Evolutionary conservation across 2,113 vertebrate genomes (phyloP).

Genomic region (Cebidichthys violaceus): DNA sequence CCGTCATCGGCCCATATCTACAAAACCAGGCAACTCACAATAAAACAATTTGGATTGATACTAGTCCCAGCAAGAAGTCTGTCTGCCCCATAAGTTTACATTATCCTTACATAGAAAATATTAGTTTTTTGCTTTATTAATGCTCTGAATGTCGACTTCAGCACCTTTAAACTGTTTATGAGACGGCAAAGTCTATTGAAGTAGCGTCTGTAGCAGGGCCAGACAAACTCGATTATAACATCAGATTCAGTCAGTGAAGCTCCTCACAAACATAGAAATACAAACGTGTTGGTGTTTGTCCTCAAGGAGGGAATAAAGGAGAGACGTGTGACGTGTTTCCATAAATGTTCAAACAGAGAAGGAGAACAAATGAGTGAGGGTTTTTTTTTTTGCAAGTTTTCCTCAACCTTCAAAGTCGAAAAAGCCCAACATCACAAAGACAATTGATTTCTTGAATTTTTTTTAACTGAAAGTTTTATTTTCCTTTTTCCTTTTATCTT

Average conservation of each 20-base stretch:
- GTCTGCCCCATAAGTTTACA: no score
- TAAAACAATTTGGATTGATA: no score
- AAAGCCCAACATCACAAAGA: not conserved
- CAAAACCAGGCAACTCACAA: no score
- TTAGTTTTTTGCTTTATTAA: no score
- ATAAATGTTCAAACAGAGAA: constrained; percentile 1
- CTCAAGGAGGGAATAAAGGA: not conserved
- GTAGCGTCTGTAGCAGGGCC: not conserved
- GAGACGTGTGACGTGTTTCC: not conserved
- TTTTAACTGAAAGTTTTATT: not conserved
- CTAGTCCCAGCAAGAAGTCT: not conserved
- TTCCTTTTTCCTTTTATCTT: not conserved
- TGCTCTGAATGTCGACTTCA: no score
- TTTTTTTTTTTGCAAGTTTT: not conserved
- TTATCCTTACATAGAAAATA: no score
- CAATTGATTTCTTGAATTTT: not conserved
- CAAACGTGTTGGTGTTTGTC: not conserved
- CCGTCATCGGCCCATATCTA: no score
- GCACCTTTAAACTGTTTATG: not conserved
- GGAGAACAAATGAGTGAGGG: not conserved
- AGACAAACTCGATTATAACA: not conserved
- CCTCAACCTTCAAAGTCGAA: constrained; percentile 17
- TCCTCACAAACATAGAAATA: not conserved
- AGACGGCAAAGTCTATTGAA: not conserved
- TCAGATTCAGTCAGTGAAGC: no score